Evolutionary conservation across 2,888 invertebrate species (phyloP).

Genomic region (Ramazzottius varieornatus): DNA sequence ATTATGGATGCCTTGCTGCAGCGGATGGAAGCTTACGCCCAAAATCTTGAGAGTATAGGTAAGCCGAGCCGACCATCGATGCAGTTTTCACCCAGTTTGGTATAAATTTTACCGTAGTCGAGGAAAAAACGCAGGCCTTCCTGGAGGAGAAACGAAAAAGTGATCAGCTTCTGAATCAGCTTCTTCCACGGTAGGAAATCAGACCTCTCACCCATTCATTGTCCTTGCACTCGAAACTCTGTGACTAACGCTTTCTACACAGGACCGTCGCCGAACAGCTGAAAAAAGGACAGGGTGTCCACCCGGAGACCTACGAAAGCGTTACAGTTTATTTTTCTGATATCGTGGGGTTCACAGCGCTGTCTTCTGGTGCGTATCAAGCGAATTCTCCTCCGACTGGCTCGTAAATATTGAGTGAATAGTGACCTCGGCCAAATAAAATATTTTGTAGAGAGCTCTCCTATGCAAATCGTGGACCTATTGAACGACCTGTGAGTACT

Average conservation of each 20-base stretch:
- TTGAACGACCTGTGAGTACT: constrained; percentile 6
- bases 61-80: too few species aligned
- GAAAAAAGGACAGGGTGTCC: constrained; percentile 5
- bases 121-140: constrained; percentile 4
- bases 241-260: neutral
- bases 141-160: constrained; percentile 6
- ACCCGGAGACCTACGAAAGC: constrained; percentile 6
- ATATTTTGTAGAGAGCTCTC: too few species aligned
- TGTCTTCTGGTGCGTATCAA: too few species aligned
- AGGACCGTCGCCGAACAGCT: constrained; percentile 7
- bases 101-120: too few species aligned
- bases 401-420: too few species aligned
- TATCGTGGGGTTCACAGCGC: constrained; percentile 7
- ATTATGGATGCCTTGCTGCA: constrained; percentile 10
- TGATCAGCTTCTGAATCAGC: constrained; percentile 2
- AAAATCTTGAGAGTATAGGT: constrained; percentile 4
- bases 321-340: constrained; percentile 6
- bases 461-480: constrained; percentile 9
- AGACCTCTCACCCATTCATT: neutral
- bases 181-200: constrained; percentile 4
- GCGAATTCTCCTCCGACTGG: too few species aligned
- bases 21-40: constrained; percentile 6
- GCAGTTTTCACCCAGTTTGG: too few species aligned
- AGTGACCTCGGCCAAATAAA: too few species aligned
- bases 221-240: neutral